Base-by-base conservation (phyloP, 2,797 vertebrate species). In the Melanotaenia pygmaea region DNA sequence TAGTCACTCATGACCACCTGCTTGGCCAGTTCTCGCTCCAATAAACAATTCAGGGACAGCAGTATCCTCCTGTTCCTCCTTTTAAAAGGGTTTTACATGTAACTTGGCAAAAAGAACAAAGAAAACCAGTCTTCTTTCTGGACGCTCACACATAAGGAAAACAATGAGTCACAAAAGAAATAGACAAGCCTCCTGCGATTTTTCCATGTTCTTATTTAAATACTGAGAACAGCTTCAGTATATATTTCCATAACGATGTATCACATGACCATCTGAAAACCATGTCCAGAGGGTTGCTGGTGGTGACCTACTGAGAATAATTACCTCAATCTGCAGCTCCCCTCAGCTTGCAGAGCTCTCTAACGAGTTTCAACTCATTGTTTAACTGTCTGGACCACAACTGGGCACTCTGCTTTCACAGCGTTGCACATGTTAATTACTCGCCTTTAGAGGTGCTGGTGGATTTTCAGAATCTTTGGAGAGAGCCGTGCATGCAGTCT, bases 301-400 rank as follows among this genome's bases (percentile, higher is more conserved):
- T 32, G 24, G 24, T 66, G 40, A 43, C 38, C 59, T 47, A 24
- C 51, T 56, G 38, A 76, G 64, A 65, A 72, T 56, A 76, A 62
- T 61, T 64, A 61, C 73, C 34, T 72, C 61, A 58, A 50, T 76
- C 34, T 65, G 58, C 37, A 26, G 60, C 60, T 64, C 59, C 60
- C 50, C 24, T 61, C 18, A 43, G 57, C 40, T 76, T n/a, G 18
- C 32, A 35, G 24, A 60, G 32, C 59, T 37, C 51, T 40, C 37
- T 72, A 80, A 80, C 64, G 56, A 58, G 56, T 51, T 64, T 51
- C 66, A 69, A n/a, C 72, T 68, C 59, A 68, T 68, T 64, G 32
- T 68, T 75, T 24, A 26, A 43, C 50, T 62, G 76, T 67, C 64
- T 72, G 68, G 47, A 35, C 54, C 47, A 35, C 67, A 64, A 45